Base-by-base conservation (phyloP, 2,888 invertebrate species). In the Sarcophaga rosellei region DNA sequence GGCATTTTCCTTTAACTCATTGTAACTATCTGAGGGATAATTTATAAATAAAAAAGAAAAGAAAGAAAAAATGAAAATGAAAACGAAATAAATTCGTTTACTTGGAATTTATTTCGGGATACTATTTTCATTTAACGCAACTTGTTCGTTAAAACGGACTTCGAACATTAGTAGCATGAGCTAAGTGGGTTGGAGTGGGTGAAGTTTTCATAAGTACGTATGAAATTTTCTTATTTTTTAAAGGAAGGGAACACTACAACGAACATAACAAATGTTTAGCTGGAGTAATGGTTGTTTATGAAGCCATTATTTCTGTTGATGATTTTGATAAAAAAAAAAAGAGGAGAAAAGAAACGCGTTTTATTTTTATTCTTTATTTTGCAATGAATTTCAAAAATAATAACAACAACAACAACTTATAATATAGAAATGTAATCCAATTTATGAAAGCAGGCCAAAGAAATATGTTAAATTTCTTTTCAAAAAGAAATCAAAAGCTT, bases 21-120 rank as follows among this genome's bases (percentile, higher is more conserved):
- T 75, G 85, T 70, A 81, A 84, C 87, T 88, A 88, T 88, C 88
- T 79, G 80, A 84, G 82, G 88, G 88, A 88, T 88, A 88, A 88
- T 89, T 88, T 88, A 89, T 89, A 89, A 88, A 88, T 85, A 85
- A 72, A 69, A 77, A 35, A 35, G 8, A 10, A 35, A 35, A 6
- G 35, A 35, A 25, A 25, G 5, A 25, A 35, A 35, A 8, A 35
- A 35, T 35, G 10, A 35, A 35, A 35, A 35, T 35, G 35, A 35
- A 70, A 62, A 81, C 47, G 21, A 78, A 81, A 81, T 81, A 81
- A 85, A 85, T 81, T 85, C 81, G 81, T 76, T 85, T 81, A 57
- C 81, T 81, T 77, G 59, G 77, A 85, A 84, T 78, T 81, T 81
- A 81, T 84, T 84, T 84, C 25, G 25, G 53, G 44, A 62, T 78